Conservation (phyloP, 2,113 vertebrate species). For the Macaca fascicularis region T2T-MFA8v1.1 NC_088391.1:25176501-25177000, state of each 20-base stretch:
- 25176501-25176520: neutral
- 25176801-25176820: neutral
- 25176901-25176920: neutral
- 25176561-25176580: neutral
- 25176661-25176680: neutral
- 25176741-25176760: neutral
- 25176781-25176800: neutral
- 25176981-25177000: neutral
- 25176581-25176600: neutral
- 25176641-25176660: neutral
- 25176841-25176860: neutral
- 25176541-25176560: neutral
- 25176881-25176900: neutral
- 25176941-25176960: neutral
- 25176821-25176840: neutral
- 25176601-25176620: neutral
- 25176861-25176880: neutral
- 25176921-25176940: neutral
- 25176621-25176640: neutral
- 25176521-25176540: neutral
- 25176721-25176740: neutral
- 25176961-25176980: neutral
- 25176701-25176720: neutral
- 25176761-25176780: neutral
- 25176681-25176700: neutral